Conservation (phyloP, 2,888 invertebrate species). For the Rotaria sp. region DNA sequence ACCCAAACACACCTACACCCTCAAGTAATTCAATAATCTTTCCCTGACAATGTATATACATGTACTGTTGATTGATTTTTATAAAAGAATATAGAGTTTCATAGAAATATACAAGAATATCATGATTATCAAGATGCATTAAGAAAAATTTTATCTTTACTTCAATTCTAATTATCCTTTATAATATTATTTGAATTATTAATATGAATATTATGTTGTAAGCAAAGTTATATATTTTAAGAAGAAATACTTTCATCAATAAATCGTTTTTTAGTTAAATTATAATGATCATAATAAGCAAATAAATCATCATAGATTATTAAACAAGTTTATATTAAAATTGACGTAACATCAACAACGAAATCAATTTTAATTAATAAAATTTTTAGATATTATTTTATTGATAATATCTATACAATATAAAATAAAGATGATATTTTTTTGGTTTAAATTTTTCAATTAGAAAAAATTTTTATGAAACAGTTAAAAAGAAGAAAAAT, state of each 20-base stretch:
- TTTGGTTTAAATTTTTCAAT: slow-evolving; percentile 44
- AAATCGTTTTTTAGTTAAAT: not conserved
- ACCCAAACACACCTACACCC: too few species aligned
- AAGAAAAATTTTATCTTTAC: slow-evolving; percentile 43
- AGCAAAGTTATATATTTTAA: slow-evolving; percentile 47
- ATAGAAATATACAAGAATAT: slow-evolving; percentile 50
- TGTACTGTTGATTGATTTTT: slow-evolving; percentile 56
- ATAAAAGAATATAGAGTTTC: slow-evolving; percentile 53
- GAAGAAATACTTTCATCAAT: slow-evolving; percentile 44
- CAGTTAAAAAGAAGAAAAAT: not conserved
- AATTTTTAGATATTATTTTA: slow-evolving; percentile 49
- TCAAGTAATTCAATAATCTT: not conserved
- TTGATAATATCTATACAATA: slow-evolving; percentile 53
- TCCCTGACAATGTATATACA: slow-evolving; percentile 40
- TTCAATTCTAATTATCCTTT: slow-evolving; percentile 33
- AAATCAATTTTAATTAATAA: slow-evolving; percentile 45
- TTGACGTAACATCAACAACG: not conserved
- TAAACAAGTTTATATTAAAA: not conserved
- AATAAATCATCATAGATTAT: not conserved
- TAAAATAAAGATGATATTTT: slow-evolving; percentile 52
- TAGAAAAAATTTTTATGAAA: not conserved
- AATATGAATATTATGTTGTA: slow-evolving; percentile 51
- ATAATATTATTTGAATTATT: slow-evolving; percentile 48
- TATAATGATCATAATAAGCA: not conserved
- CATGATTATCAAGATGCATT: slow-evolving; percentile 52